Conservation (phyloP, 2,797 vertebrate species). For the Platalea minor region DNA sequence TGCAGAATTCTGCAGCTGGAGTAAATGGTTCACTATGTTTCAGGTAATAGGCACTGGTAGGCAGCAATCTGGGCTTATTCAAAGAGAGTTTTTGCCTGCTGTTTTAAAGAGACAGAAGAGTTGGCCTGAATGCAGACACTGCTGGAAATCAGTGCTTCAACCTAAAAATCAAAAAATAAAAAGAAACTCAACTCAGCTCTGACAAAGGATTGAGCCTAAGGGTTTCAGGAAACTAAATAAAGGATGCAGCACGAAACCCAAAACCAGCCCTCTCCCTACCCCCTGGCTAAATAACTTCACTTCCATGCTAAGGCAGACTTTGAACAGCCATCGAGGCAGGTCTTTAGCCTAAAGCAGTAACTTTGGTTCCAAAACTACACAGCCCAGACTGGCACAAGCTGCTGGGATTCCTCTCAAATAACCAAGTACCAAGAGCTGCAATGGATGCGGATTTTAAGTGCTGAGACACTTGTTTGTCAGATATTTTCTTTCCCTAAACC, state of each 20-base stretch:
- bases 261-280: background rate
- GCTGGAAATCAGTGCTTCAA: background rate
- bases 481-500: background rate
- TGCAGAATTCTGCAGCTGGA: background rate
- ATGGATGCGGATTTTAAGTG: too few relatives aligned
- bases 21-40: background rate
- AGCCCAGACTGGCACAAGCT: background rate
- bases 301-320: background rate
- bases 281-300: background rate
- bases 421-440: background rate
- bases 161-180: background rate
- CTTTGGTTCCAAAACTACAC: background rate
- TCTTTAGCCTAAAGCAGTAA: background rate
- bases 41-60: background rate
- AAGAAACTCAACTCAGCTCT: background rate
- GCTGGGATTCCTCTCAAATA: background rate
- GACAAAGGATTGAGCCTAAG: background rate
- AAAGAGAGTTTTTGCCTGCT: accelerated
- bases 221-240: background rate
- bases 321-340: background rate
- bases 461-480: background rate
- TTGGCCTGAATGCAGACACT: background rate
- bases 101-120: background rate
- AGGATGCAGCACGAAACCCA: background rate
- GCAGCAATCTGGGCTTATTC: background rate